Evolutionary conservation across 1,140 invertebrate genomes (phyloP).

Genomic region (Chironomus tepperi): DNA sequence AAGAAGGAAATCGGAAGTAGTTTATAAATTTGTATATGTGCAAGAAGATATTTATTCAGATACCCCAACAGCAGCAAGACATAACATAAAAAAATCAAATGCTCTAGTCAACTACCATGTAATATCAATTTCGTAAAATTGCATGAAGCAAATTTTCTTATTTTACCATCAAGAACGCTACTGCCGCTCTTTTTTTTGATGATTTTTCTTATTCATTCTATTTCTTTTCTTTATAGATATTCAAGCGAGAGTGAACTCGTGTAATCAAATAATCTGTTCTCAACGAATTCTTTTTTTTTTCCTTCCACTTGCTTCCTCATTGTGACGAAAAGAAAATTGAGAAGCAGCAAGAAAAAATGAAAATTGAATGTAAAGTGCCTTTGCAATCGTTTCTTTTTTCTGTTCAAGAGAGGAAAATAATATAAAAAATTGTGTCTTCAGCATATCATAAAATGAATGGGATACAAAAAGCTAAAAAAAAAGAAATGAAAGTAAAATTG

Average conservation of each 20-base stretch:
- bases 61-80: background rate
- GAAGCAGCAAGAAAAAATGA: background rate
- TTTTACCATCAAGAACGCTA: background rate
- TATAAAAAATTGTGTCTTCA: background rate
- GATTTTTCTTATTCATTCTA: too few species aligned
- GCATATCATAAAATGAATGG: background rate
- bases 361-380: constrained; percentile 13
- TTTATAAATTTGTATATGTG: too few species aligned
- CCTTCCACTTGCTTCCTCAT: background rate
- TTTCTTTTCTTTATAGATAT: too few species aligned
- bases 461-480: background rate
- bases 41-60: too few species aligned
- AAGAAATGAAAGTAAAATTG: background rate
- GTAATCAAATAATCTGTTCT: constrained; percentile 14
- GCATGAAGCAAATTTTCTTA: constrained; percentile 8
- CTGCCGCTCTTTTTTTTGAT: background rate
- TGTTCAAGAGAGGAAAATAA: background rate
- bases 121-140: constrained; percentile 4
- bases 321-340: background rate
- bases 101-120: background rate
- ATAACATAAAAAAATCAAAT: background rate
- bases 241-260: background rate
- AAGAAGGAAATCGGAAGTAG: too few species aligned
- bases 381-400: background rate
- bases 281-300: background rate